Evolutionary conservation across 2,113 vertebrate genomes (phyloP).

Genomic region (Pyxicephalus adspersus): DNA sequence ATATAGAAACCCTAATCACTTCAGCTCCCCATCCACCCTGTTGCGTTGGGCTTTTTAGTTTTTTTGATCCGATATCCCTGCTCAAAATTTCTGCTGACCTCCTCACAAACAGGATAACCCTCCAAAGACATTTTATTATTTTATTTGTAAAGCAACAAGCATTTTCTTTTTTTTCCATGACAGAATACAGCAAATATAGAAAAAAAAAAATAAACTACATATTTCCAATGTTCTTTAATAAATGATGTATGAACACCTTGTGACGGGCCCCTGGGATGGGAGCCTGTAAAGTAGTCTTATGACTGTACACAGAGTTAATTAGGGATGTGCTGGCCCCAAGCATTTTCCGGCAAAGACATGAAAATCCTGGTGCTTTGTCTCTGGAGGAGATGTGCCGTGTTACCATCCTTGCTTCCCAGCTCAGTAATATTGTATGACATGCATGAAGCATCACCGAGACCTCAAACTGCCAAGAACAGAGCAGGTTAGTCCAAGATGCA

Average conservation of each 20-base stretch:
- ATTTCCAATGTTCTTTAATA: not conserved
- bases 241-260: conserved; percentile 4
- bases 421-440: conserved; percentile 37
- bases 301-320: conserved; percentile 22
- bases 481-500: conserved; percentile 4
- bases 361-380: not conserved
- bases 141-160: too few species aligned
- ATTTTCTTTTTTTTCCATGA: too few species aligned
- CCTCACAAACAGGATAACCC: too few species aligned
- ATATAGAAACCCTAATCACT: too few species aligned
- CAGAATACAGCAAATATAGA: too few species aligned
- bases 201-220: too few species aligned
- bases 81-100: too few species aligned
- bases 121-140: too few species aligned
- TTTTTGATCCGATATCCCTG: too few species aligned
- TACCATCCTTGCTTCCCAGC: conserved; percentile 8
- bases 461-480: conserved; percentile 24
- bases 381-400: conserved; percentile 6
- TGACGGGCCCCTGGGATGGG: not conserved
- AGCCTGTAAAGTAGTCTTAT: not conserved
- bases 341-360: conserved; percentile 21
- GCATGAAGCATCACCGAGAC: conserved; percentile 19
- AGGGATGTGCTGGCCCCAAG: conserved; percentile 20
- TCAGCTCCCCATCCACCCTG: too few species aligned
- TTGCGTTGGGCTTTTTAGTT: too few species aligned